Evolutionary conservation across 2,113 vertebrate species (phyloP), one percentile per base, ranked within the genome.

Genomic region (Tragelaphus scriptus): DNA sequence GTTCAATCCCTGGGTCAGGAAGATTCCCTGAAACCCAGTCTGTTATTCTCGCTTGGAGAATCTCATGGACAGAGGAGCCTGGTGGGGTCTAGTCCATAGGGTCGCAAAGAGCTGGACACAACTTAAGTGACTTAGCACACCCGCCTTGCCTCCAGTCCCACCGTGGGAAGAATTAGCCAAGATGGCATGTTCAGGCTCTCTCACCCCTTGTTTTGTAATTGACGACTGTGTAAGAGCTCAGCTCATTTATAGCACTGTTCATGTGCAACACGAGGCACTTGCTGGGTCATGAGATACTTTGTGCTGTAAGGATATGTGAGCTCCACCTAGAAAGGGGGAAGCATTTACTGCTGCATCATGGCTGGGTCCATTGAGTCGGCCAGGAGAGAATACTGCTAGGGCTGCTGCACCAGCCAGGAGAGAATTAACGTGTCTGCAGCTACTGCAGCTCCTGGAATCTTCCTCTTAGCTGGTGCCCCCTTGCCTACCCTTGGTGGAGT

Each of bases 401-500:
- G 32, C n/a, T 21, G 65, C 65, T 11, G n/a, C 65, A 3, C 2
- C 65, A 21, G n/a, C 65, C 68, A 2, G 68, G 68, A 36, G n/a
- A 71, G n/a, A 23, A 40, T 23, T 2, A 23, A 23, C 65, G 9
- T 12, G n/a, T 12, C n/a, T 12, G 68, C 68, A 36, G 65, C 17
- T 1, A 1, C n/a, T 0, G 0, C 65, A 11, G 68, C 10, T 12
- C 19, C 68, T 6, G n/a, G n/a, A 6, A 19, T 12, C 65, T 12
- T 36, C n/a, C 68, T 12, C n/a, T 23, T 1, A 6, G n/a, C 68
- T 23, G 19, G 19, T 10, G 19, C 19, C 65, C 11, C n/a, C 19
- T 6, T 40, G 68, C 17, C 68, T 3, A 6, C 19, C 68, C 68
- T 3, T 19, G 5, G n/a, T 36, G 12, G n/a, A 71, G 68, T n/a